Evolutionary conservation across 2,888 invertebrate genomes (phyloP), one percentile per base, ranked within the genome.

Genomic region (Dynastes hyllus): DNA sequence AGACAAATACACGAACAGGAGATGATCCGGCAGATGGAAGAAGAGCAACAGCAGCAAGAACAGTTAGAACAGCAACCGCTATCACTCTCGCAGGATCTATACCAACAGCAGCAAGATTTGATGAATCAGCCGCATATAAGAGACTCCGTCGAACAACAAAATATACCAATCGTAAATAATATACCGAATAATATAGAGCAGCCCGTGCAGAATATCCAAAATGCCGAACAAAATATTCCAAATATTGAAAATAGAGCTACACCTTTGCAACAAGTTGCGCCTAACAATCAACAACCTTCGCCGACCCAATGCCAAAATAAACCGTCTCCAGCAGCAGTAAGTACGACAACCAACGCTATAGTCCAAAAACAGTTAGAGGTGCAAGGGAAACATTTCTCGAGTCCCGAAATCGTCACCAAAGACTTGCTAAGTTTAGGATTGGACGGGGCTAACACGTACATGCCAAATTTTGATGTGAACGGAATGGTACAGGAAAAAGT

Each of bases 391-490:
- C 37, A 73, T 22, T 80, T 67, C 40, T 76, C 78, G 9, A 73
- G 80, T 63, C 77, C 73, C 11, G 81, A 82, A 55, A 70, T 84
- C 16, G 81, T 86, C 40, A 83, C 85, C 27, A 81, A 84, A 73
- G 84, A 86, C 69, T 79, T 87, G 11, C 83, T 85, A 55, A 84
- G 83, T 78, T 78, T 86, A 16, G 86, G 86, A 55, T 80, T 87
- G 51, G 85, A 84, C 2, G 84, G 82, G 40, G 78, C 80, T 13
- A 81, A 82, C 61, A 80, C 80, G 6, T 84, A 84, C 45, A 81
- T 83, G 37, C 85, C 85, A 6, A 83, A 85, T 9, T 84, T 86
- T 66, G 83, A 84, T 66, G 71, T 85, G 45, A 63, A 79, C 45
- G 65, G 77, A 29, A 66, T 82, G 22, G 80, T 81, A 0, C 76